These are phyloP conservation scores for Tetanocera ferruginea DNA, from an alignment of 2,888 invertebrate species.

Conservation along the genomic window DNA sequence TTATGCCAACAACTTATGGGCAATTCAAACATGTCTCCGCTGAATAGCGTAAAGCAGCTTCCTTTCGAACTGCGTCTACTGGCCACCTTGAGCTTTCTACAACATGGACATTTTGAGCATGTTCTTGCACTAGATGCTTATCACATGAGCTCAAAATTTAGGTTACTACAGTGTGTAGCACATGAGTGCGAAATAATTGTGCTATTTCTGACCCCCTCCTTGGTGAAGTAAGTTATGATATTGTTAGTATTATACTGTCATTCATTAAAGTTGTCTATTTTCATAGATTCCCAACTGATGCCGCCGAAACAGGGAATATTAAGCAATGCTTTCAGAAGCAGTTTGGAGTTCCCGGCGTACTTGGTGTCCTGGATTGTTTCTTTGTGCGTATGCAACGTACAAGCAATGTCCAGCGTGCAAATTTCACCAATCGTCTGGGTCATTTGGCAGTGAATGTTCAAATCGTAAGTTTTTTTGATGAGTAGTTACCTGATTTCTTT, in stretches of 20 bases:
- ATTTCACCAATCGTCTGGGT: conserved; percentile 18
- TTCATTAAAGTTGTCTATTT: background rate
- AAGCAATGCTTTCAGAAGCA: conserved; percentile 32
- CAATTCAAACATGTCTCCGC: background rate
- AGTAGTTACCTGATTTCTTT: background rate
- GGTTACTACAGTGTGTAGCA: conserved; percentile 17
- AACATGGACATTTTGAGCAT: conserved; percentile 40
- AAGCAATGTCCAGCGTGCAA: background rate
- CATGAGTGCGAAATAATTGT: conserved; percentile 39
- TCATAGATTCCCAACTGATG: conserved; percentile 41
- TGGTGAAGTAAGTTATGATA: conserved; percentile 34
- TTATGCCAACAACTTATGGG: background rate
- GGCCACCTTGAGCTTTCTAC: conserved; percentile 38
- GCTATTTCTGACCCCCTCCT: conserved; percentile 39
- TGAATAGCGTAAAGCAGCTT: background rate
- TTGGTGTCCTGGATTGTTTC: conserved; percentile 45
- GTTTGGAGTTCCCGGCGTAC: conserved; percentile 42
- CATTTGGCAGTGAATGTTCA: conserved; percentile 39
- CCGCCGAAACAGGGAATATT: background rate
- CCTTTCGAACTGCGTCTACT: conserved; percentile 44
- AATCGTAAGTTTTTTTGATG: conserved; percentile 35
- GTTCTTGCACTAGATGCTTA: conserved; percentile 16
- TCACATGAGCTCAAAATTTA: background rate
- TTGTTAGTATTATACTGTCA: background rate
- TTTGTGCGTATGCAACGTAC: conserved; percentile 30